phyloP scores from a whole-genome alignment of 2,888 invertebrate species.

The Trachelus tabidus region DNA sequence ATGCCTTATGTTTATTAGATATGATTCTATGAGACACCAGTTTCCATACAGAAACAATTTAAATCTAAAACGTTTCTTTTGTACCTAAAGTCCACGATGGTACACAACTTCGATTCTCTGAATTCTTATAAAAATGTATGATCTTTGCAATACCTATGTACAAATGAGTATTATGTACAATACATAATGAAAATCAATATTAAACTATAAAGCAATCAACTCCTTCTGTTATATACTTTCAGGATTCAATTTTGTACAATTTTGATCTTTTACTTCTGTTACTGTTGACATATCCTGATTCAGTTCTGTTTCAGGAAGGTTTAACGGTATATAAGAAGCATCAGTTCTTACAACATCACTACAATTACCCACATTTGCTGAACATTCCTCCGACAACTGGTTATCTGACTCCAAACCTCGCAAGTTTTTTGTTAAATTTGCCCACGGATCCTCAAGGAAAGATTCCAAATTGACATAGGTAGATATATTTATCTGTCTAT shows the following conservation, averaged over 20 bases:
- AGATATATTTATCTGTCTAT: conserved; percentile 38
- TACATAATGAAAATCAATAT: neutral
- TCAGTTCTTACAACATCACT: neutral
- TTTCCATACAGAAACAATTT: neutral
- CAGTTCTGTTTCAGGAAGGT: neutral
- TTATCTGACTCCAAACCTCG: neutral
- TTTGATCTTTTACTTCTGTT: neutral
- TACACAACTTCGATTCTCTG: neutral
- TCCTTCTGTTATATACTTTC: neutral
- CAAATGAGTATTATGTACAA: conserved; percentile 5
- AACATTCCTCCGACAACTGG: neutral
- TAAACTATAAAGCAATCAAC: neutral
- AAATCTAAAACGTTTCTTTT: neutral
- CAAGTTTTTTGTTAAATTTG: conserved; percentile 28
- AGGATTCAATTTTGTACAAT: neutral
- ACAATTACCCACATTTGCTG: neutral
- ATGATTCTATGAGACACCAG: conserved; percentile 19
- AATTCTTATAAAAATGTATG: conserved; percentile 11
- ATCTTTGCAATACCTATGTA: conserved; percentile 27
- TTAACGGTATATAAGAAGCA: neutral
- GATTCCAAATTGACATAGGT: conserved; percentile 45
- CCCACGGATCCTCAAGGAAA: conserved; percentile 56
- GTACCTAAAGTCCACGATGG: neutral
- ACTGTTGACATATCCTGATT: neutral
- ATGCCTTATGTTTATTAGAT: conserved; percentile 16